Evolutionary conservation across 2,113 vertebrate genomes (phyloP).

Genomic region (Blennius ocellaris): DNA sequence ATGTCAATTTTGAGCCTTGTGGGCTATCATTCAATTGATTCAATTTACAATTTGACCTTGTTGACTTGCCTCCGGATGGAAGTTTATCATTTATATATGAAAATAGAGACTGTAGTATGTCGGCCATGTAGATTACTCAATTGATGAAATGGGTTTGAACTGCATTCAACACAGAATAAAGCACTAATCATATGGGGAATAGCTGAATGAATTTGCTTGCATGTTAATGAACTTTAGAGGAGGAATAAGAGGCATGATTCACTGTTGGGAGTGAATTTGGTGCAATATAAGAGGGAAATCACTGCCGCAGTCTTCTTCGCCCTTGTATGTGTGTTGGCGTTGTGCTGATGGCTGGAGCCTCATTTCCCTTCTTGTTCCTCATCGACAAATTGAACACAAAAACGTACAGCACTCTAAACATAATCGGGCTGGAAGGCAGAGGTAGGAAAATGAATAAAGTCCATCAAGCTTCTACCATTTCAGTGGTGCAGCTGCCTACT

Average conservation of each 20-base stretch:
- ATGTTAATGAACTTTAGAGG: conserved; percentile 14
- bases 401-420: conserved; percentile 19
- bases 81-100: background rate
- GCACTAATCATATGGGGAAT: conserved; percentile 2
- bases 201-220: conserved; percentile 1
- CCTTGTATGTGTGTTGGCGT: conserved; percentile 20
- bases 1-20: conserved; percentile 9
- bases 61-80: background rate
- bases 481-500: conserved; percentile 27
- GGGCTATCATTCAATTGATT: background rate
- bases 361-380: conserved; percentile 28
- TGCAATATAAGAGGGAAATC: conserved; percentile 18
- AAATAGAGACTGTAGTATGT: background rate
- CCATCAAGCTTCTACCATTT: conserved; percentile 26
- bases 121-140: background rate
- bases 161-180: background rate
- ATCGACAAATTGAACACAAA: conserved; percentile 40
- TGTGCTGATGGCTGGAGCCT: conserved; percentile 20
- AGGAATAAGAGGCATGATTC: conserved; percentile 18
- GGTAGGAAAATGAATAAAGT: conserved; percentile 29
- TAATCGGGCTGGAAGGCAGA: conserved; percentile 29
- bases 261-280: background rate
- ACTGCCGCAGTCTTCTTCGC: conserved; percentile 14
- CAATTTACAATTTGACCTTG: background rate
- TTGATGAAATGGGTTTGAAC: background rate